Base-by-base conservation (phyloP, 2,888 invertebrate genomes). In the Hermaeophaga mercurialis region DNA sequence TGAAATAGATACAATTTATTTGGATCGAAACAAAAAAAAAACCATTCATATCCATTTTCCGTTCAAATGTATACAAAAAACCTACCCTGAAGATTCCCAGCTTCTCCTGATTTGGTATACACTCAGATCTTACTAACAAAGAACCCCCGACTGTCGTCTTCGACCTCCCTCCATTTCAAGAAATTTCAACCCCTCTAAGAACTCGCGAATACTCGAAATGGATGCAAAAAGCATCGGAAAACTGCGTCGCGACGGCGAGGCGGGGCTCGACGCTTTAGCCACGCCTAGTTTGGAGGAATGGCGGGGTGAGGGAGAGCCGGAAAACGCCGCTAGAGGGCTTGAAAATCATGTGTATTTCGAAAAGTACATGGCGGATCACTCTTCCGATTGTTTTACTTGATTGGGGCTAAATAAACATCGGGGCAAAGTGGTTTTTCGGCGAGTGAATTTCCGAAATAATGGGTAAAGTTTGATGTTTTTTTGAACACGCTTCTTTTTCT, bases 271-370 rank as follows among this genome's bases (percentile, higher is more conserved):
- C 63, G 63, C 62, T 58, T n/a, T 36, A 33, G 39, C 33, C 39
- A 46, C 62, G 53, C 59, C 59, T 55, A 41, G 66, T 66, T 65
- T 63, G 65, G 58, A 54, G 64, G 60, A 59, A 71, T 69, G 70
- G 71, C 69, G 68, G 67, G 68, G 65, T 70, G 56, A 56, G 48
- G 60, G 61, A 65, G 66, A 67, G 61, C 53, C 50, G 61, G 61
- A 66, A 69, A 68, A 63, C 46, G 64, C 68, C 74, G 67, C 73
- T 66, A 75, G 74, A 70, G 72, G 74, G 73, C 71, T 66, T 66
- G 58, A 54, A 67, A 66, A 66, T 65, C 65, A 63, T 70, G 72
- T 70, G 69, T 66, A 65, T 66, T 62, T 64, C 64, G 61, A 67
- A 67, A 69, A 66, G 67, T 71, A 69, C 66, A 70, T 71, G 70